Evolutionary conservation across 1,140 invertebrate genomes (phyloP).

Genomic region (Cyphomyrmex costatus): DNA sequence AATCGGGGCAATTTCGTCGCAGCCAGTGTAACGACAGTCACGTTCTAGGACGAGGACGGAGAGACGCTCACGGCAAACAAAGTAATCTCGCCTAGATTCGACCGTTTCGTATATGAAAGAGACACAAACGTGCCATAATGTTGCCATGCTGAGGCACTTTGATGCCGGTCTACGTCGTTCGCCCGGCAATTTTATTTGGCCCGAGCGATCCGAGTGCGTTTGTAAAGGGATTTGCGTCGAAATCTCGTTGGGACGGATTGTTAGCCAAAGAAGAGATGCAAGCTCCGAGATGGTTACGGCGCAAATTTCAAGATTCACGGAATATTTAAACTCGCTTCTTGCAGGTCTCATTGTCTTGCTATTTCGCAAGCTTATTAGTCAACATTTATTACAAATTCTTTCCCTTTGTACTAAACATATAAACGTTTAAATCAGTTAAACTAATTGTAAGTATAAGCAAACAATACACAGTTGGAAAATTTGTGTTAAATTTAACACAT

Average conservation of each 20-base stretch:
- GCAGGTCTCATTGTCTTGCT: neutral
- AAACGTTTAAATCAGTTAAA: neutral
- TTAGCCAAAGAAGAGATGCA: conserved; percentile 20
- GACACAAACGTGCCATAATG: conserved; percentile 60
- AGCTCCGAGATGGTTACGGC: conserved; percentile 13
- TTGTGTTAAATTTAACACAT: too few relatives aligned
- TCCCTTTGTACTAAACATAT: neutral
- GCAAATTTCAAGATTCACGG: conserved; percentile 22
- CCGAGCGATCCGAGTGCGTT: conserved; percentile 56
- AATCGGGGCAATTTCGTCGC: conserved; percentile 79
- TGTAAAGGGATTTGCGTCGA: conserved; percentile 58
- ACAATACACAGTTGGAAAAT: too few relatives aligned
- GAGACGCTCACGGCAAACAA: conserved; percentile 66
- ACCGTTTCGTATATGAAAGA: conserved; percentile 61
- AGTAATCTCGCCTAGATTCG: conserved; percentile 69
- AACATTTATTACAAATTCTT: conserved; percentile 23
- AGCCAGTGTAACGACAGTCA: conserved; percentile 75
- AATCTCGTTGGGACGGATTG: conserved; percentile 43
- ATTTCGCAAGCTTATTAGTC: conserved; percentile 9
- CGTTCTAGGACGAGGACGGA: conserved; percentile 52
- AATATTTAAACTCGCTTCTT: neutral
- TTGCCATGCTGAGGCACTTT: conserved; percentile 29
- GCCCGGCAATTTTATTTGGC: conserved; percentile 60
- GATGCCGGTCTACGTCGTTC: conserved; percentile 53
- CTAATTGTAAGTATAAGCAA: neutral